A percentile compares a stretch with the other conserved stretches of the same genome.
These are phyloP conservation scores for Argyrosomus japonicus DNA, from an alignment of 2,113 vertebrate species.

Conservation along the genomic window DNA sequence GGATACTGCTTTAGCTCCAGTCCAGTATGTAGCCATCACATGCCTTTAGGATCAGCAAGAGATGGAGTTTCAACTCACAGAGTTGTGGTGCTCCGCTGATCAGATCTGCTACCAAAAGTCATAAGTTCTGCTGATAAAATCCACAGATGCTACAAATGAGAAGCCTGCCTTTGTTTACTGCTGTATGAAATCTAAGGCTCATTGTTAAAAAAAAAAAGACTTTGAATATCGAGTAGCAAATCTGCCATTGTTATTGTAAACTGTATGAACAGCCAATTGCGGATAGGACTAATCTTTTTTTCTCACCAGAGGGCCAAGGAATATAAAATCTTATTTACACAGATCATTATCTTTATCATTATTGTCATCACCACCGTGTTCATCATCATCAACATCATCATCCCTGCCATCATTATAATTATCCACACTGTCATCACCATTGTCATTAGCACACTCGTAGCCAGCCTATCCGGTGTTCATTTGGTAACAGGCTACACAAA, in stretches of 20 bases:
- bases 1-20: too few species aligned
- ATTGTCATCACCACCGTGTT: background rate
- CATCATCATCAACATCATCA: slow-evolving; percentile 27
- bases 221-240: background rate
- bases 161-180: background rate
- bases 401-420: slow-evolving; percentile 13
- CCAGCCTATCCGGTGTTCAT: slow-evolving; percentile 49
- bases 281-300: background rate
- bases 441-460: slow-evolving; percentile 40
- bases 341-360: background rate
- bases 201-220: background rate
- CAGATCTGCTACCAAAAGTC: background rate
- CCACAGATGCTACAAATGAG: background rate
- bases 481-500: slow-evolving; percentile 57
- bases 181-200: background rate
- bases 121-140: background rate
- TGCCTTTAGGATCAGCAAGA: too few species aligned
- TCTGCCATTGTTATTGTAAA: background rate
- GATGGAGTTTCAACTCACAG: too few species aligned
- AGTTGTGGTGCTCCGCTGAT: too few species aligned
- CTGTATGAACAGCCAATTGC: background rate
- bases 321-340: background rate
- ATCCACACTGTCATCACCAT: slow-evolving; percentile 38
- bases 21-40: too few species aligned
- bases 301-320: background rate